Evolutionary conservation across 2,113 vertebrate genomes (phyloP), one percentile per base, ranked within the genome.

Genomic region (Anas platyrhynchos): DNA sequence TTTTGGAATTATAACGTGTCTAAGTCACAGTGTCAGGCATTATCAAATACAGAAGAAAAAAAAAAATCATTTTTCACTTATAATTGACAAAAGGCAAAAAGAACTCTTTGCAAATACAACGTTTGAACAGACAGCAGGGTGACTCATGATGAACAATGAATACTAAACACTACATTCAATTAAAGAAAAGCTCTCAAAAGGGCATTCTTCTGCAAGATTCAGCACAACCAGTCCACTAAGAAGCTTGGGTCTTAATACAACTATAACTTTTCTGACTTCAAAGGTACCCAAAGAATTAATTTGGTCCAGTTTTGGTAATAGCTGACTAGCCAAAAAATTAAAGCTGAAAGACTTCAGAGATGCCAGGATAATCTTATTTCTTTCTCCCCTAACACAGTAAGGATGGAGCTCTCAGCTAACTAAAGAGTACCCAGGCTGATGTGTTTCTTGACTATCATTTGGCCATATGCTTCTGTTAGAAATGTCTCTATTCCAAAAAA

Each of bases 1-100:
- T 93, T n/a, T 22, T 79, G 80, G 96, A 97, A 84, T 86, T 71
- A 56, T 72, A 67, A 67, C 23, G 13, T 69, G 91, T 68, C 54
- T 94, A 36, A 89, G 34, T 59, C 79, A 65, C 92, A 82, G 91
- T 63, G 69, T 56, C 83, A 93, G 17, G 34, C n/a, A 90, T 77
- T 78, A 77, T 34, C 76, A 62, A 43, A 23, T 75, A 68, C n/a
- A 55, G 15, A 83, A 93, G 85, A 93, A 55, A 34, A 58, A 58
- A n/a, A 58, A 58, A n/a, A 63, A 38, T 61, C 11, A 36, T 23
- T 11, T 86, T 81, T 89, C 44, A 83, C 68, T 81, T 63, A 76
- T 91, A 92, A 85, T 26, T 25, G 12, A 91, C 55, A 62, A 71
- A 73, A 93, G 25, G 31, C 27, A 76, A 87, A 90, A 41, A 1